A percentile compares a stretch with the other conserved stretches of the same genome.
phyloP scores from a whole-genome alignment of 2,113 vertebrate species.

The Gopherus evgoodei region DNA sequence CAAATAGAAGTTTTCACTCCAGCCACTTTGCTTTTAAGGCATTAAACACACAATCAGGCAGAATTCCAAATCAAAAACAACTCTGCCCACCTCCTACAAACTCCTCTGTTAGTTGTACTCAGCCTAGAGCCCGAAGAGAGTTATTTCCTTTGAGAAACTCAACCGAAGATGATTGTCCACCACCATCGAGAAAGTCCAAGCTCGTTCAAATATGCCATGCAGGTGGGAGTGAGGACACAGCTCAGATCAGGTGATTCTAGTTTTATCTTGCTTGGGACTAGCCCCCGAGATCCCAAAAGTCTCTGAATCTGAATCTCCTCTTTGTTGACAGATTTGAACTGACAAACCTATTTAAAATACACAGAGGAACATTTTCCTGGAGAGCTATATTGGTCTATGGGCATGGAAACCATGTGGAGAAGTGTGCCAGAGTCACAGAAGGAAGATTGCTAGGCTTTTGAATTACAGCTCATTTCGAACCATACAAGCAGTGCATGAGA shows the following conservation, averaged over 20 bases:
- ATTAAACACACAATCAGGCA: not conserved
- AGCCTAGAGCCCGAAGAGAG: not conserved
- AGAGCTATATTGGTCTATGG: not conserved
- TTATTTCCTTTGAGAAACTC: not conserved
- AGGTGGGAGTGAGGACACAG: not conserved
- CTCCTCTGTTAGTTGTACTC: not conserved
- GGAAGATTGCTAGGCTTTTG: conserved; percentile 5
- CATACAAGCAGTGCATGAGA: conserved; percentile 62
- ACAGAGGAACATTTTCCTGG: not conserved
- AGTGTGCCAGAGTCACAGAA: not conserved
- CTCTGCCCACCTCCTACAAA: not conserved
- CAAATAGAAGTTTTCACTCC: not conserved
- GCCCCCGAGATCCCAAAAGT: not conserved
- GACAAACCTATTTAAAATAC: not conserved
- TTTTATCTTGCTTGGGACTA: not conserved
- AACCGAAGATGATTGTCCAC: not conserved
- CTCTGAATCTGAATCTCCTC: not conserved
- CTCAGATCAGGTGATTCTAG: not conserved
- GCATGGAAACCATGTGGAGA: not conserved
- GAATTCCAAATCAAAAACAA: not conserved
- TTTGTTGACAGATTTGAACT: not conserved
- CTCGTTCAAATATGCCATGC: too few species aligned
- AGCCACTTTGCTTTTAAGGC: not conserved
- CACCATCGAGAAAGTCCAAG: not conserved
- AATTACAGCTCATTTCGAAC: conserved; percentile 30